Conservation (phyloP, 2,888 invertebrate genomes). For the Lycophotia porphyrea region DNA sequence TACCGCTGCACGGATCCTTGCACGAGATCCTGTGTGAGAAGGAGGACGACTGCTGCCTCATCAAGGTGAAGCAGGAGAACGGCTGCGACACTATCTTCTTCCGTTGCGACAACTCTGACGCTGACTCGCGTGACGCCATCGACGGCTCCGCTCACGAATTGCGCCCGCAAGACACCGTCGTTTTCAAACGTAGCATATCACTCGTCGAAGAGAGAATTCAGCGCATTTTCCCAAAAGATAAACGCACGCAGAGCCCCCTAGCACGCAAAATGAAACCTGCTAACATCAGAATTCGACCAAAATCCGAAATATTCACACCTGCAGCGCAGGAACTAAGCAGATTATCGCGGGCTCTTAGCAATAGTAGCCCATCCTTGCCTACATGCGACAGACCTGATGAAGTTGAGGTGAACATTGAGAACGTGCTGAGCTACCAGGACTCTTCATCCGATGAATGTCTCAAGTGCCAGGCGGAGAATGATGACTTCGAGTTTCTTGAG, state of each 20-base stretch:
- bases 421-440: constrained; percentile 84
- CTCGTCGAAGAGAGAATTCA: constrained; percentile 84
- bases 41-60: constrained; percentile 87
- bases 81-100: constrained; percentile 86
- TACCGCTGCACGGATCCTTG: constrained; percentile 85
- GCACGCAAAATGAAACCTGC: constrained; percentile 57
- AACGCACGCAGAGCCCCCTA: constrained; percentile 68
- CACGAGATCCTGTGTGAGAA: constrained; percentile 88
- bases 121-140: constrained; percentile 82
- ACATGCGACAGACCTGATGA: constrained; percentile 74
- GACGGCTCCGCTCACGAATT: constrained; percentile 73
- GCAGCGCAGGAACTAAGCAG: constrained; percentile 70
- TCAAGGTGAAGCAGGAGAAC: constrained; percentile 86
- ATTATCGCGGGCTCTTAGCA: constrained; percentile 79
- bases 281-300: constrained; percentile 71
- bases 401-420: constrained; percentile 85
- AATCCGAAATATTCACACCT: constrained; percentile 76
- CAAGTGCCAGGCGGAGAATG: constrained; percentile 78
- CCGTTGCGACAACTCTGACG: constrained; percentile 84
- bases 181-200: constrained; percentile 86
- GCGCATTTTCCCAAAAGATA: constrained; percentile 81
- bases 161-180: constrained; percentile 79
- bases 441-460: constrained; percentile 87
- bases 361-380: constrained; percentile 81
- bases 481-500: constrained; percentile 85